Conservation (phyloP, 2,888 invertebrate genomes). For the Neoitamus cyanurus region DNA sequence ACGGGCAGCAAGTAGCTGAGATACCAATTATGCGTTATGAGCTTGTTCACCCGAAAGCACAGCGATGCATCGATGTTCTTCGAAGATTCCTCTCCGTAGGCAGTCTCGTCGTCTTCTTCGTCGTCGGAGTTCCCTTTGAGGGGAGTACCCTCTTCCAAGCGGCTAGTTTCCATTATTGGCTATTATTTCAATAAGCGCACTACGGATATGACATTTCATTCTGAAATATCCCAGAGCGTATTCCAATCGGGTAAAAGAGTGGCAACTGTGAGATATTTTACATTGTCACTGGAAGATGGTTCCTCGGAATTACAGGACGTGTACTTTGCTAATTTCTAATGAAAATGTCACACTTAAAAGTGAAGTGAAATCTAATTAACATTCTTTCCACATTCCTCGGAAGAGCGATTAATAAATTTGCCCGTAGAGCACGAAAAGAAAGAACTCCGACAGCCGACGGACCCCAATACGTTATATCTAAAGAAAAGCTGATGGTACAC, state of each 20-base stretch:
- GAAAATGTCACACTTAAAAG: background rate
- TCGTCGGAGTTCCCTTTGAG: conserved; percentile 10
- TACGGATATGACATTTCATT: background rate
- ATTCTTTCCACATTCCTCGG: background rate
- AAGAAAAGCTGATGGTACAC: background rate
- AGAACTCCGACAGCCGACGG: background rate
- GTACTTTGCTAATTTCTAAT: background rate
- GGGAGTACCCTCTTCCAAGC: conserved; percentile 6
- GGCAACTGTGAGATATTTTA: background rate
- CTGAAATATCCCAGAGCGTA: background rate
- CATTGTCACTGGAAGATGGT: background rate
- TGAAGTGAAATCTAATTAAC: background rate
- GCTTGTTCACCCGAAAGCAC: conserved; percentile 58
- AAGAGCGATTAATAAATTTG: background rate
- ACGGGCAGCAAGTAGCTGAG: conserved; percentile 69
- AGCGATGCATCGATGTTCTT: conserved; percentile 53
- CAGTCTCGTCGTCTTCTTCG: conserved; percentile 4
- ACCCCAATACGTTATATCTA: background rate
- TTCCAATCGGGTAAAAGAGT: background rate
- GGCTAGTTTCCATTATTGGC: background rate
- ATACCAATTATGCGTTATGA: conserved; percentile 61
- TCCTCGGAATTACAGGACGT: background rate
- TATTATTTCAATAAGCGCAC: background rate
- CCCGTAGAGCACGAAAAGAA: background rate
- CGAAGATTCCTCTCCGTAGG: background rate